Conservation (phyloP, 2,888 invertebrate species). For the Fragum fragum region DNA sequence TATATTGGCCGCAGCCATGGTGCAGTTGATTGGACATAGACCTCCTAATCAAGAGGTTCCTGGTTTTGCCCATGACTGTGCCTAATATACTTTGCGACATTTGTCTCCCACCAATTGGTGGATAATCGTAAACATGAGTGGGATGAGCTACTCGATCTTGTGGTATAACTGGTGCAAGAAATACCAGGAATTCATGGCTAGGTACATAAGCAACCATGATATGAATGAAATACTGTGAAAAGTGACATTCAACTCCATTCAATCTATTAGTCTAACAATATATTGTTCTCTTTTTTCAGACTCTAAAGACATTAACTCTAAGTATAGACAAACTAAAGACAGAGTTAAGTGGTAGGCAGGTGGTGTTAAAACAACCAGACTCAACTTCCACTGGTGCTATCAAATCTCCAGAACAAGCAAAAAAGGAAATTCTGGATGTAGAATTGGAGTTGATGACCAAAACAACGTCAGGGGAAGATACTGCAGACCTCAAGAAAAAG, state of each 20-base stretch:
- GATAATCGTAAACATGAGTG: no score
- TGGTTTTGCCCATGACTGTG: no score
- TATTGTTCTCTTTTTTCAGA: conserved; percentile 81
- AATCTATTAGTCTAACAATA: no score
- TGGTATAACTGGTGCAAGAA: neutral
- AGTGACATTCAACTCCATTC: neutral
- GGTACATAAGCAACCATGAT: no score
- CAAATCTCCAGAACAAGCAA: conserved; percentile 87
- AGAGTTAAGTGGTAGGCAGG: conserved; percentile 59
- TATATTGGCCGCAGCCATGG: no score
- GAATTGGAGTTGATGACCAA: conserved; percentile 96
- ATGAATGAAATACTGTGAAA: no score
- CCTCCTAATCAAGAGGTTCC: no score
- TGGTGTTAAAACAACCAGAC: conserved; percentile 34
- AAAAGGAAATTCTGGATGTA: conserved; percentile 96
- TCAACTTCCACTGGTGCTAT: conserved; percentile 23
- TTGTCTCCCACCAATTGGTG: no score
- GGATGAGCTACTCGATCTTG: no score
- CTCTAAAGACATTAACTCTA: conserved; percentile 94
- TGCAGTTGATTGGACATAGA: no score
- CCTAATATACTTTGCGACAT: no score
- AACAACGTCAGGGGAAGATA: conserved; percentile 94
- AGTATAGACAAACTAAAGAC: conserved; percentile 93
- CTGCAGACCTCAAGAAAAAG: conserved; percentile 92
- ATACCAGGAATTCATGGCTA: no score